These are phyloP conservation scores for Oikopleura albicans DNA, from an alignment of 23 tunicate species.

Conservation along the genomic window DNA sequence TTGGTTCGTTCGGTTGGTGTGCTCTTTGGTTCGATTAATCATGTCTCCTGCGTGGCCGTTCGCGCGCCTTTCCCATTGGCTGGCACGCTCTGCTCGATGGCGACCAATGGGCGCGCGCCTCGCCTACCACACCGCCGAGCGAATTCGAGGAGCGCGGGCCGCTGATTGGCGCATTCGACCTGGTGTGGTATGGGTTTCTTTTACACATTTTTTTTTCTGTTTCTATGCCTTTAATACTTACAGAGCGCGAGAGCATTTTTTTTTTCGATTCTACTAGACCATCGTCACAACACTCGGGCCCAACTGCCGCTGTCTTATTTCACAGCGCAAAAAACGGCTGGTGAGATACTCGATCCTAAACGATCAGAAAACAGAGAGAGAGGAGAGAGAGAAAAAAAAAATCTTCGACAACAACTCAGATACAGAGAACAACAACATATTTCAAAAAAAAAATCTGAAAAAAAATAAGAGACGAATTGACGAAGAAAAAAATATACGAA, in stretches of 20 bases:
- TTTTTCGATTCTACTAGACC: too few species aligned
- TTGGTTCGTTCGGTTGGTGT: too few species aligned
- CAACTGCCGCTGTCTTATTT: background rate
- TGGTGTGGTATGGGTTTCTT: background rate
- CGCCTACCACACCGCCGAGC: background rate
- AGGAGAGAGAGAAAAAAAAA: background rate
- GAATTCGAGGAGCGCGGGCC: background rate
- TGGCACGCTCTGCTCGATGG: background rate
- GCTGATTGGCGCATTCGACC: slow-evolving; percentile 1
- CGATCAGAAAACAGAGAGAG: background rate
- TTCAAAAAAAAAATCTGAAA: background rate
- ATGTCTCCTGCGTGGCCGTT: background rate
- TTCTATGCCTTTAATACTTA: too few species aligned
- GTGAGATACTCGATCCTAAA: too few species aligned
- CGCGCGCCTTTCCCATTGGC: background rate
- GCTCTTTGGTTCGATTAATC: too few species aligned
- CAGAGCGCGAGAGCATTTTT: too few species aligned
- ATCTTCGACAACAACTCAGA: background rate
- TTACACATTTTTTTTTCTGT: background rate
- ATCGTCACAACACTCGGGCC: too few species aligned
- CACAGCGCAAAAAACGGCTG: too few species aligned
- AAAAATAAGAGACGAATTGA: too few species aligned
- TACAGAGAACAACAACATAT: background rate
- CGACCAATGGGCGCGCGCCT: background rate
- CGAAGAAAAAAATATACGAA: background rate